Evolutionary conservation across 23 tunicate species (phyloP), one percentile per base, ranked within the genome.

Genomic region (Oikopleura dioica): DNA sequence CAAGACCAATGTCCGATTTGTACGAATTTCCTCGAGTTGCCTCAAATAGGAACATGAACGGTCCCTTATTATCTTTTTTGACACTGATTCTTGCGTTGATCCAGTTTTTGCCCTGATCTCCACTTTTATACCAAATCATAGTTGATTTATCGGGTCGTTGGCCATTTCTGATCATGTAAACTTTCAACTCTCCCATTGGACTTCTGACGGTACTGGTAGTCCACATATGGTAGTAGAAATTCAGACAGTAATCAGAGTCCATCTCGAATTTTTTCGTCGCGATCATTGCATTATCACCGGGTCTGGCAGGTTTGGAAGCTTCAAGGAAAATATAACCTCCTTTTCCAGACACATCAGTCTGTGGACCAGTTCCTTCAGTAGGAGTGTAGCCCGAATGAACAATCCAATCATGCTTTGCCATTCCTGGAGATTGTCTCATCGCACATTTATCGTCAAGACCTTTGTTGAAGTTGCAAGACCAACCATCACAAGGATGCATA

Each of bases 1-100:
- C 99, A 36, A 94, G 32, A 32, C 95, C 95, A 55, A 79, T 94
- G 77, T 94, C 99, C 35, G 89, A 83, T 37, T 79, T 76, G 5
- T 68, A 51, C 32, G 88, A 87, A 75, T 81, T 37, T 21, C 99
- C 99, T 29, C 99, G 78, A 21, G 68, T 59, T 12, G 88, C 81
- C 68, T 83, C 88, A 55, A 94, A 81, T 0, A 68, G 51, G 36
- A 87, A 68, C 36, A 55, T 50, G 50, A 83, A 94, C 38, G 81
- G 44, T 34, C 77, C 58, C 12, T 0, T 31, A 36, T 79, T 59
- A 72, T 38, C 63, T 35, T 81, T 32, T 34, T 79, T 38, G 23
- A 32, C 23, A 76, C 35, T 37, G 24, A 88, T 87, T 80, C 78
- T 82, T 0, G 88, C 99, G 36, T 68, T 75, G 36, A 75, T 21